Percentiles rank a stretch among this genome's conserved stretches.
phyloP scores from a whole-genome alignment of 2,797 vertebrate species.

The Nannoperca australis region DNA sequence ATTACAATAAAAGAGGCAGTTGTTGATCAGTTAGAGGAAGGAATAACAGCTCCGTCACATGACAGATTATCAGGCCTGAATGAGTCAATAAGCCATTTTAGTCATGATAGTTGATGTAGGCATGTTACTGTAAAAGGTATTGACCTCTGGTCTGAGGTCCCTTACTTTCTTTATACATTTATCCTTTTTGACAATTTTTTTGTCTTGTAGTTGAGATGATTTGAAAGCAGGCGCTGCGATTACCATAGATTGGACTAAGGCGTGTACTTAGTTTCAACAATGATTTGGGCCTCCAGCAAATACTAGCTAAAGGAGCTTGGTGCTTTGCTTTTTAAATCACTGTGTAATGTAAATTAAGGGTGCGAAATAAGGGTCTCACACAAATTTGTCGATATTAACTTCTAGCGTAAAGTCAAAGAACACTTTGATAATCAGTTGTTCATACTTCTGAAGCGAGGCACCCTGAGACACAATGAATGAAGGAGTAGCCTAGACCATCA shows the following conservation, averaged over 20 bases:
- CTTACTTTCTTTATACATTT: not conserved
- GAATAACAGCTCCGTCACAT: not conserved
- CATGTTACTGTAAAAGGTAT: not conserved
- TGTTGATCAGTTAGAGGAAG: not conserved
- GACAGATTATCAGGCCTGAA: not conserved
- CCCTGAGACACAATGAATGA: not conserved
- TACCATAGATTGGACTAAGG: slow-evolving; percentile 4
- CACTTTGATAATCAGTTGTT: not conserved
- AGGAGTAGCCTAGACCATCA: not conserved
- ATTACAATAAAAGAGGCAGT: not conserved
- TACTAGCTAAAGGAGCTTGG: not conserved
- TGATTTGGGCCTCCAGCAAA: not conserved
- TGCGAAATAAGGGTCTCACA: not conserved
- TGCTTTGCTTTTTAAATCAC: not conserved
- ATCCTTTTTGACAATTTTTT: not conserved
- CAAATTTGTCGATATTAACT: not conserved
- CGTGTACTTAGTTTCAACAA: slow-evolving; percentile 20
- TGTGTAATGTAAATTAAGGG: not conserved
- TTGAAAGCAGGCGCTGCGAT: slow-evolving; percentile 28
- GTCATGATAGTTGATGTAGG: not conserved
- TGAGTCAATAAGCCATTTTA: not conserved
- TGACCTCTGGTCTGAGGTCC: not conserved
- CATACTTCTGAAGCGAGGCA: not conserved
- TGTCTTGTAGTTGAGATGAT: slow-evolving; percentile 21
- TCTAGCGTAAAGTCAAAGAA: not conserved